Base-by-base conservation (phyloP, 2,888 invertebrate species). In the Diaprepes abbreviatus region DNA sequence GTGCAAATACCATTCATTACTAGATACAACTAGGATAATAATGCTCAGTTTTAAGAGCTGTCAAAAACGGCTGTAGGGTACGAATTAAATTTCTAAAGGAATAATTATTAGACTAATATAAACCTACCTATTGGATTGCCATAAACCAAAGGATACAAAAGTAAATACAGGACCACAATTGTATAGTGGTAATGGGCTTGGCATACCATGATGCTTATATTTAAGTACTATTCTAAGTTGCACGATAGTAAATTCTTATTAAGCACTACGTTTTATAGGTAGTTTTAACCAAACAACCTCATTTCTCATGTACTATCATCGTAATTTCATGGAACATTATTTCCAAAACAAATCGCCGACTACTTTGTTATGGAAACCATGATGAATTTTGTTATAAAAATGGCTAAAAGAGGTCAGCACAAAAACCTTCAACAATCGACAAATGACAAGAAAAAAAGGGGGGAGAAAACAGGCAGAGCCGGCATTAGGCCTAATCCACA, bases 181-280 rank as follows among this genome's bases (percentile, higher is more conserved):
- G 66, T 63, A 21, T 43, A 58, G 72, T 77, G 75, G 74, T 79
- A 79, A 79, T 82, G 84, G 84, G 84, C 83, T 84, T 82, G 84
- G 84, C 83, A 80, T 78, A 82, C 81, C 84, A 84, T 84, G 83
- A 81, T 83, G 82, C 78, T 79, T 76, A 72, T 71, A 74, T 72
- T 75, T 74, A 72, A 70, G 70, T 73, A 73, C 72, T 74, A 74
- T 68, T 66, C 67, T 73, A 71, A 62, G 60, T 66, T 73, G 74
- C 75, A 75, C 76, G 57, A 73, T 66, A 73, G 73, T 62, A 58
- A 57, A 43, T 62, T 40, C 21, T 38, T 16, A 31, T 58, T 71
- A 75, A 72, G 68, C 76, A 79, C 76, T 76, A 74, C 40, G 68
- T 67, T 73, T 76, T 76, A 77, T 60, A 72, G 74, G 66, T 66